These are phyloP conservation scores for Drosophila seguyi DNA, from an alignment of 1,140 invertebrate species.

Conservation along the genomic window DNA sequence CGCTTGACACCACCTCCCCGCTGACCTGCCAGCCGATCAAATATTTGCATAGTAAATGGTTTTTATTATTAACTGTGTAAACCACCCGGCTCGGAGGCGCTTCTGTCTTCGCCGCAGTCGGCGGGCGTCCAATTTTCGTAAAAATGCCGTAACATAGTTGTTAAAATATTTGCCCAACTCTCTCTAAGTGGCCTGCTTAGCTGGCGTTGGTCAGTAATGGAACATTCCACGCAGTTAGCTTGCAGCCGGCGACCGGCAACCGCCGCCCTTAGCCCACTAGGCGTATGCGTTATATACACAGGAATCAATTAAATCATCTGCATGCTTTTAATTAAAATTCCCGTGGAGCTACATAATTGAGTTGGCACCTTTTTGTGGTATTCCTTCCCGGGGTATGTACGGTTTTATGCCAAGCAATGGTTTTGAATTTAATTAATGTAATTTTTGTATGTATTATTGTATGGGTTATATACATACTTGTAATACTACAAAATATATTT, in stretches of 20 bases:
- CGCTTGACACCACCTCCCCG: neutral
- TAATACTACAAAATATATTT: too few species aligned
- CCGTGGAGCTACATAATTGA: conserved; percentile 69
- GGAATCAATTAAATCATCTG: conserved; percentile 77
- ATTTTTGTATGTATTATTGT: neutral
- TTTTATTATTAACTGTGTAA: conserved; percentile 81
- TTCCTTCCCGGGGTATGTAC: conserved; percentile 21
- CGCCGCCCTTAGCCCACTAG: conserved; percentile 4
- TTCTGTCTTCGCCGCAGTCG: conserved; percentile 1
- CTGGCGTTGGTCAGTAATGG: conserved; percentile 32
- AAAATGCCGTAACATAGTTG: conserved; percentile 73
- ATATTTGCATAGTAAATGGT: conserved; percentile 83
- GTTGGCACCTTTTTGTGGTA: conserved; percentile 51
- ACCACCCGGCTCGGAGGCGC: conserved; percentile 52
- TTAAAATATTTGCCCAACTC: conserved; percentile 73
- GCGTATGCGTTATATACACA: conserved; percentile 47
- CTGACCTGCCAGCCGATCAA: conserved; percentile 44
- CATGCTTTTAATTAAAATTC: conserved; percentile 79
- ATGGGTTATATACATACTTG: neutral
- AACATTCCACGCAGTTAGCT: conserved; percentile 7
- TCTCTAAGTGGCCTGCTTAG: conserved; percentile 47
- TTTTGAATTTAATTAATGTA: neutral
- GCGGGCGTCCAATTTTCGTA: conserved; percentile 62
- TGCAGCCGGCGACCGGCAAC: neutral
- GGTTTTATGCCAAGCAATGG: neutral